Evolutionary conservation across 2,797 vertebrate genomes (phyloP), one percentile per base, ranked within the genome.

Genomic region (Ptychobarbus kaznakovi): DNA sequence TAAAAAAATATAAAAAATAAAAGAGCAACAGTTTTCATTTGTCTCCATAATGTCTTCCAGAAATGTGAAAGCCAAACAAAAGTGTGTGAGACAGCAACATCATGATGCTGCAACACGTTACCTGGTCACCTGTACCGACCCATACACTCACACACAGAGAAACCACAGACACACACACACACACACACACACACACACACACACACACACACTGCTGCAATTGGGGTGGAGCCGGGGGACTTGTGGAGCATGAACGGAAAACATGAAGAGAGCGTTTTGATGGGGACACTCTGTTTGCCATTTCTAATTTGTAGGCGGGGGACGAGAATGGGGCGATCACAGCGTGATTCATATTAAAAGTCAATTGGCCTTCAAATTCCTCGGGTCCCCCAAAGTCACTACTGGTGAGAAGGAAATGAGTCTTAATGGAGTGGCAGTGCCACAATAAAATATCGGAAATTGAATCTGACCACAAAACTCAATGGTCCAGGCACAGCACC

Each of bases 341-440:
- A 94, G 93, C 90, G 87, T 93, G 94, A 95, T 94, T 94, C 94
- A 94, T 95, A 95, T 95, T 95, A 95, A 95, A 95, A 95, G 92
- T 95, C 94, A 95, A 95, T 95, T 95, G 94, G 93, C 94, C 94
- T 94, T 95, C 93, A 95, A 94, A 95, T 95, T 94, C 93, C 92
- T 89, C 92, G 90, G 89, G 93, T 94, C 93, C 92, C 93, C 94
- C 91, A 89, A 93, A 94, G 93, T 93, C 92, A 91, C 87, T 84
- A 90, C 89, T 83, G 87, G 90, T 40, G 86, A 90, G 89, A 92
- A 86, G 85, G 91, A 87, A 89, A 91, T 92, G 91, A 90, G 89
- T 89, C 92, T 92, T 93, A 94, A 94, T 94, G 90, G 92, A 86
- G 82, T 88, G 89, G 88, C 88, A 86, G 89, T 88, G 83, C 88